Base-by-base conservation (phyloP, 2,888 invertebrate species). In the Frankliniella fusca region DNA sequence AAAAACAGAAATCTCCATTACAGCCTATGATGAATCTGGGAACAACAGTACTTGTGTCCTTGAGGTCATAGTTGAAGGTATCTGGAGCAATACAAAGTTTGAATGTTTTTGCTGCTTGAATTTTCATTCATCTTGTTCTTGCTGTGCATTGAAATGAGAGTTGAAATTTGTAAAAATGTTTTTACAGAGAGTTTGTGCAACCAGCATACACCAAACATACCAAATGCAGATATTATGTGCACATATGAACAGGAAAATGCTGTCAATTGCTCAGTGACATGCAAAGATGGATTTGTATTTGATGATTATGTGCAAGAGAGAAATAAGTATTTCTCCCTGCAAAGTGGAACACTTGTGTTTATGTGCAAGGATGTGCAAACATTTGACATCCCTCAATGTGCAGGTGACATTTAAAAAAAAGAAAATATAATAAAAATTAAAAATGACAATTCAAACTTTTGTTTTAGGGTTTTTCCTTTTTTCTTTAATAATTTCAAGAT, bases 251-350 rank as follows among this genome's bases (percentile, higher is more conserved):
- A 87, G n/a, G 86, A 86, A 0, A 87, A 88, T 15, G 88, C 88
- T 10, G 88, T 89, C 0, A 88, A 88, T 83, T 93, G 93, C 85
- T 87, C 89, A 8, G 86, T 92, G 38, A 89, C 89, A 12, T 93
- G 93, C 85, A 87, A 91, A 81, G 89, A 90, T 82, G 93, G 92
- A 0, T 93, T 91, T 85, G 91, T 90, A 7, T 90, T 93, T 85
- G 91, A 91, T 20, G 86, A 89, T 84, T 87, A 86, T 18, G 87
- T 89, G 5, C 86, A 88, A 0, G 86, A 87, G 3, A 86, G 88
- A 54, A 54, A 9, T 54, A 15, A 54, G 15, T 54, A 20, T 54
- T 87, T 89, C 38, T 38, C 38, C 85, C 80, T 87, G 87, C 80
- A 84, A 79, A 23, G 27, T 76, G 70, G 23, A 10, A 27, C 70